A percentile compares a stretch with the other conserved stretches of the same genome.
Conservation (phyloP, 2,113 vertebrate species). For the Dermatemys mawii region DNA sequence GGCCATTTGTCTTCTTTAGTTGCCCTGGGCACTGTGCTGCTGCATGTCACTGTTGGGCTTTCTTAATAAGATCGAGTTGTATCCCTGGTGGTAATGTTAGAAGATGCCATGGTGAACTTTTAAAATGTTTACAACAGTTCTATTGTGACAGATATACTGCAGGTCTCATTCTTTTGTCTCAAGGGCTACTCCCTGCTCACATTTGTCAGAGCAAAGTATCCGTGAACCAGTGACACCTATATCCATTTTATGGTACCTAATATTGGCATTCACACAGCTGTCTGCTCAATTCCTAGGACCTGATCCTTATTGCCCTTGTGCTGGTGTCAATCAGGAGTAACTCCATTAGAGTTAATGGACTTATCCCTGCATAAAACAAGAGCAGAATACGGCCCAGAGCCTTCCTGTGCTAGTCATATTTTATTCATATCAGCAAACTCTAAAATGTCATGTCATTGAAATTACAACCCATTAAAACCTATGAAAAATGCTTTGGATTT, state of each 20-base stretch:
- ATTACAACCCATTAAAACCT: conserved; percentile 11
- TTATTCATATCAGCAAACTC: neutral
- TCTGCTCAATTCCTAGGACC: neutral
- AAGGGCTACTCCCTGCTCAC: neutral
- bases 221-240: neutral
- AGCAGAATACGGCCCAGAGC: neutral
- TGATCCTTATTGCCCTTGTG: neutral
- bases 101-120: neutral
- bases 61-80: neutral
- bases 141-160: neutral
- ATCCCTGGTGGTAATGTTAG: neutral
- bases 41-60: neutral
- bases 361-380: neutral
- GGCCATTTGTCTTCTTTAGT: conserved; percentile 28
- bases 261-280: neutral
- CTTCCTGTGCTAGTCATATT: neutral
- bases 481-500: conserved; percentile 7
- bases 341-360: conserved; percentile 2
- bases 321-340: neutral
- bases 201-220: neutral
- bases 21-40: neutral
- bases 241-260: neutral
- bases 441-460: neutral
- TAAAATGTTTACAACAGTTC: neutral
- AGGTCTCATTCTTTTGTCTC: neutral